Evolutionary conservation across 1,140 invertebrate genomes (phyloP), one percentile per base, ranked within the genome.

Genomic region (Hylaeus volcanicus): DNA sequence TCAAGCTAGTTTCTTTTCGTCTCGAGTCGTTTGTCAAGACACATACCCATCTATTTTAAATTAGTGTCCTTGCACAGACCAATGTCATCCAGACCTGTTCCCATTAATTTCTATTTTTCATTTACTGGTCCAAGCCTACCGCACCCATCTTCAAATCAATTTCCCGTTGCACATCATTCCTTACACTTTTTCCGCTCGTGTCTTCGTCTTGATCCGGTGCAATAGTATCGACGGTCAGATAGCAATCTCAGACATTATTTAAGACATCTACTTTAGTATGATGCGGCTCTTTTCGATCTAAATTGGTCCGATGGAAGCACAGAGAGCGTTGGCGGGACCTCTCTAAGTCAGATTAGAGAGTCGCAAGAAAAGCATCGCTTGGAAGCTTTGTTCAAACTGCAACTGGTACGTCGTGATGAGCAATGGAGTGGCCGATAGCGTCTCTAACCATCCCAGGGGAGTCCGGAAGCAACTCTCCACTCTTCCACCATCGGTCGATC

Each of bases 371-470:
- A 89, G 87, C 89, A 88, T 88, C 76, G 86, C 85, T 83, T 64
- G 68, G 64, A 71, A 88, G 90, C 90, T 90, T 92, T 91, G 88
- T 90, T 89, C 84, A 81, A 74, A 82, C 81, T 91, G 76, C 79
- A 81, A 81, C 84, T 81, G 81, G 76, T 88, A 88, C 83, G 79
- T 88, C 65, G 82, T 89, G 89, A 92, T 90, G 91, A 92, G 88
- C 91, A 91, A 88, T 90, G 84, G 86, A 89, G 86, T 90, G 87
- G 87, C 88, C 87, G 90, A 91, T 92, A 91, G 87, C 86, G 85
- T 88, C 78, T 86, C 83, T 83, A 87, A 84, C 86, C 83, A 89
- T 90, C 89, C 85, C 89, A 41, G 12, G 87, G 85, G 90, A 91
- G 75, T 82, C 82, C 75, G 74, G 70, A 74, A 15, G 69, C 68